Conservation (phyloP, 2,113 vertebrate species). For the Microcebus lehilahytsara region DNA sequence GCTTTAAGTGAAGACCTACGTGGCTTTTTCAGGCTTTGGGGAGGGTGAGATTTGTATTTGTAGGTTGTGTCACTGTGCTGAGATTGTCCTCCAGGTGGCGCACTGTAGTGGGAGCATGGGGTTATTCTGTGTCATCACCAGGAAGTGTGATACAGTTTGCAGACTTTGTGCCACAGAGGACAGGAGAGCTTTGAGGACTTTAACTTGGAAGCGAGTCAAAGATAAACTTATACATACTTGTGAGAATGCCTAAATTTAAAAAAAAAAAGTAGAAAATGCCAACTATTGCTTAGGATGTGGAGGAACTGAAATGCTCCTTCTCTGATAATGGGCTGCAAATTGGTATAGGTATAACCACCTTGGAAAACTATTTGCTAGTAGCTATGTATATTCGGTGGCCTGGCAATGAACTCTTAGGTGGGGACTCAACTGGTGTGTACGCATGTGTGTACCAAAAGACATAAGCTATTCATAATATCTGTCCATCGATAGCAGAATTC, state of each 20-base stretch:
- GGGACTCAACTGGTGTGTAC: neutral
- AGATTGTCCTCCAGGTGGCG: neutral
- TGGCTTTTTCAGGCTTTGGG: neutral
- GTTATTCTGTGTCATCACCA: neutral
- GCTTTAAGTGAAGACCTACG: neutral
- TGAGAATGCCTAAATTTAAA: neutral
- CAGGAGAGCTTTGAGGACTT: neutral
- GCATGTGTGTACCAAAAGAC: neutral
- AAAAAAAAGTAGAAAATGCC: neutral
- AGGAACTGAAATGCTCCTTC: neutral
- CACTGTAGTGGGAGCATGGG: neutral
- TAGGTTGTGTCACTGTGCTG: neutral
- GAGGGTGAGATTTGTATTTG: neutral
- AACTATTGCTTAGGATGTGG: neutral
- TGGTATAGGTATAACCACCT: neutral
- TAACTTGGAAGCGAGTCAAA: neutral
- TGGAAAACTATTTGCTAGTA: neutral
- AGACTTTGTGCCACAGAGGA: neutral
- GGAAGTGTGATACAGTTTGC: neutral
- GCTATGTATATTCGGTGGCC: neutral
- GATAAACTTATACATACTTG: neutral
- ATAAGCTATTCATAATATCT: neutral
- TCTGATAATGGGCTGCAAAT: neutral
- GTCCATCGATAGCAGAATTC: neutral
- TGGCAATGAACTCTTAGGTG: neutral